Conservation (phyloP, 2,797 vertebrate genomes). For the Sebastolobus alascanus region DNA sequence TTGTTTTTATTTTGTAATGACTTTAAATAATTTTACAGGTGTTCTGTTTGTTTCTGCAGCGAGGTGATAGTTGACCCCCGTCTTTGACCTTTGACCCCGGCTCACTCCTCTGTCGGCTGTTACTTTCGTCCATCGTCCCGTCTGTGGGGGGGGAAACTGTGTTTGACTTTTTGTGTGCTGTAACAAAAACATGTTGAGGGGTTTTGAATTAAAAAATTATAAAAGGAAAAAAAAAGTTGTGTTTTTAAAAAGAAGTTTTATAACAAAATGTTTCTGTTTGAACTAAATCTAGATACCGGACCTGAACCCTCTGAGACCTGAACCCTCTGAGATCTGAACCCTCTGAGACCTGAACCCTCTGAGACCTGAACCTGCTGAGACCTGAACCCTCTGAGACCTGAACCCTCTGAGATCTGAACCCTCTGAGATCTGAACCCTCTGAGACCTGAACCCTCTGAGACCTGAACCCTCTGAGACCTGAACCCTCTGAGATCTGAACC, state of each 20-base stretch:
- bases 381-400: too few species aligned
- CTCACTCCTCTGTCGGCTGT: background rate
- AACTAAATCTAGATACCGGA: background rate
- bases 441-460: too few species aligned
- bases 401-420: too few species aligned
- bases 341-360: too few species aligned
- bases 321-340: too few species aligned
- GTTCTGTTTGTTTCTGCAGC: conserved; percentile 30
- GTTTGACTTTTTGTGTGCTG: conserved; percentile 61
- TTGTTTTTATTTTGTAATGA: conserved; percentile 53
- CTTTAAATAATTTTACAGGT: conserved; percentile 28
- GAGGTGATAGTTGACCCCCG: conserved; percentile 29
- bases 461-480: too few species aligned
- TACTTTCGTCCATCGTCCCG: background rate
- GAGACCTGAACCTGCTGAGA: too few species aligned
- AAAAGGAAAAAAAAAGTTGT: conserved; percentile 2
- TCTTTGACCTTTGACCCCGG: conserved; percentile 55
- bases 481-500: too few species aligned
- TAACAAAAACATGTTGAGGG: conserved; percentile 49
- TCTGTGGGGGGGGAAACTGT: conserved; percentile 37
- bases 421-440: too few species aligned
- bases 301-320: too few species aligned
- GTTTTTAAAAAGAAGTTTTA: background rate
- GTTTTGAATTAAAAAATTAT: conserved; percentile 65
- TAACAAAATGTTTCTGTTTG: too few species aligned